Evolutionary conservation across 2,888 invertebrate species (phyloP), one percentile per base, ranked within the genome.

Genomic region (Sicus ferrugineus): DNA sequence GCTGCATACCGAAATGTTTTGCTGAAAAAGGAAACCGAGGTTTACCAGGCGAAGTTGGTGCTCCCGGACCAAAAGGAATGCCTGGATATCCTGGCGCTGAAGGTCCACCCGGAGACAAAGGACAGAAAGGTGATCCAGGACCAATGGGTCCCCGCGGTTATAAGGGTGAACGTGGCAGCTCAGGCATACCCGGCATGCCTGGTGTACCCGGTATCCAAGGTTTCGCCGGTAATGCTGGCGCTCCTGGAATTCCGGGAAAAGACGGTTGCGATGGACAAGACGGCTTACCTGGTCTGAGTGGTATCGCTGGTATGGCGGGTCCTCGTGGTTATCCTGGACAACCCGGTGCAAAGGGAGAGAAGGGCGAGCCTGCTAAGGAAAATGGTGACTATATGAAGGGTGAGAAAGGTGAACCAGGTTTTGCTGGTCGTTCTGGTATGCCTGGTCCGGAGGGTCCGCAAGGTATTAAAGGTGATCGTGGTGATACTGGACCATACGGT

Each of bases 251-350:
- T 54, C 91, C 93, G 50, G 98, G 98, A 65, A 87, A 92, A 78
- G 97, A 98, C 82, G 98, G 98, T 11, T 98, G 98, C 82, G 97
- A 98, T 80, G 98, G 98, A 79, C 95, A 96, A 67, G 96, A 96
- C 85, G 97, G 97, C 75, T 86, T 89, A 54, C 88, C 92, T 50
- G 97, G 97, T 71, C 74, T 87, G 30, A 83, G 86, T 59, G 97
- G 97, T 63, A 81, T 86, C 0, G 86, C 88, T 72, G 96, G 96
- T 70, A 87, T 87, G 75, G 88, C 88, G 65, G 95, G 95, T 26
- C 93, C 94, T 1, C 89, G 93, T 65, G 96, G 96, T 77, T 88
- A 87, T 70, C 89, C 90, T 30, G 85, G 85, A 38, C 75, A 74
- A 0, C 73, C 77, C 1, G 85, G 85, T 46, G 3, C 30, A 3